phyloP scores from a whole-genome alignment of 1,140 invertebrate species.

The Atta colombica region DNA sequence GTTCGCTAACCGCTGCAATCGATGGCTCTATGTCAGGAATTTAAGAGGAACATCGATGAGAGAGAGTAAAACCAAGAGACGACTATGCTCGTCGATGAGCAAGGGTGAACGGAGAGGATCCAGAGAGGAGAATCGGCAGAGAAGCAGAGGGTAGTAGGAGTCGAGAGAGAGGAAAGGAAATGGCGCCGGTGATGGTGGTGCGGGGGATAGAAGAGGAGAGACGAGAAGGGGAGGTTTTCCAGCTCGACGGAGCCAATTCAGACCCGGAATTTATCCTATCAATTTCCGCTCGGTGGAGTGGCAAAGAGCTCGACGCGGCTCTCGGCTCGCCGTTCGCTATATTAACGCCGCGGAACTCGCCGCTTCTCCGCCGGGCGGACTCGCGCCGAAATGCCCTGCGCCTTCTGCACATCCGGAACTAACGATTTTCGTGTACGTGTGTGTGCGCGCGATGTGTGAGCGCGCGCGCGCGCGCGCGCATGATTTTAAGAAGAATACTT shows the following conservation, averaged over 20 bases:
- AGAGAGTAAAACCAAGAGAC: conserved; percentile 37
- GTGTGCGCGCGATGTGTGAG: too few relatives aligned
- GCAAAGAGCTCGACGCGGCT: conserved; percentile 87
- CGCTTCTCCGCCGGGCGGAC: conserved; percentile 65
- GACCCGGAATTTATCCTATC: conserved; percentile 90
- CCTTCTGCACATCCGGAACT: not conserved
- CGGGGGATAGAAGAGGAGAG: conserved; percentile 34
- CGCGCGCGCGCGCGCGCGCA: not conserved
- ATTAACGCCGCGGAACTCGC: conserved; percentile 84
- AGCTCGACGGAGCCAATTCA: conserved; percentile 89
- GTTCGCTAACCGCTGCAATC: conserved; percentile 25
- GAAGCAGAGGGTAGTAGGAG: conserved; percentile 60
- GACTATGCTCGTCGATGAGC: not conserved
- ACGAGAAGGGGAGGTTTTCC: conserved; percentile 83
- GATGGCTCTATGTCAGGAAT: conserved; percentile 28
- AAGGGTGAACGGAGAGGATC: conserved; percentile 12
- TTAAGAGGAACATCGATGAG: conserved; percentile 39
- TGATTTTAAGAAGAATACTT: not conserved
- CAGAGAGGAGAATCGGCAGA: conserved; percentile 66
- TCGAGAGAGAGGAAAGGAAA: conserved; percentile 67
- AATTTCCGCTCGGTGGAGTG: conserved; percentile 89
- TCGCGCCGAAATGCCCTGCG: conserved; percentile 15
- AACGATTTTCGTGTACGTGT: conserved; percentile 48
- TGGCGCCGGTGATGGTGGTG: conserved; percentile 62
- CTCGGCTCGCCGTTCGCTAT: conserved; percentile 83